Evolutionary conservation across 2,888 invertebrate species (phyloP), one percentile per base, ranked within the genome.

Genomic region (Crematogaster levior): DNA sequence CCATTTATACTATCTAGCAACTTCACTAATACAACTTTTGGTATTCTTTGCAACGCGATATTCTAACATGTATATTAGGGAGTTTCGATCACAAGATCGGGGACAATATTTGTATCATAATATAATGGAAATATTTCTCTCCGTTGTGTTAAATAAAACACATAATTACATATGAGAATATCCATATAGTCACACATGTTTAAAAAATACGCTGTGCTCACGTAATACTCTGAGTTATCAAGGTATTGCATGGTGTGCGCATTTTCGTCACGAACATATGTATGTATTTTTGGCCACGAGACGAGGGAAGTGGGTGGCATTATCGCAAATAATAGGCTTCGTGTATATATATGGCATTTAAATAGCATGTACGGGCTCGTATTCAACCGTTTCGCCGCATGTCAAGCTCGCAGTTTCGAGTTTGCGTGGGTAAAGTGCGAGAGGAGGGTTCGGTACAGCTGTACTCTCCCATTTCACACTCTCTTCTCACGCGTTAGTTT

Each of bases 251-350:
- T 53, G 18, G 43, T 68, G 43, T 56, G 68, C 53, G 77, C 27
- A 61, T 53, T 66, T 68, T 68, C 21, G 30, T 68, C 68, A 79
- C 68, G 68, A 56, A 66, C 53, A 3, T n/a, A n/a, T 6, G 6
- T 68, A 9, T 46, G 68, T 56, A 68, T 79, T 68, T 77, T 77
- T 30, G 68, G 40, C 40, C 66, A 56, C 68, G 65, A 40, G 51
- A 75, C 61, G 30, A 43, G 30, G 56, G 43, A 53, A 68, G 43
- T 56, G 34, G 21, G 12, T 79, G 30, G 68, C 18, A 79, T 79
- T 79, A 56, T 79, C 30, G 56, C 56, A 65, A 77, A 81, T 83
- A 81, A 81, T 79, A 72, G 84, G 70, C 81, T 65, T 84, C 70
- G 51, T n/a, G n/a, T 72, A 65, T 68, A 77, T 79, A 56, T n/a